Evolutionary conservation across 2,797 vertebrate genomes (phyloP), one percentile per base, ranked within the genome.

Genomic region (Botia almorhae): DNA sequence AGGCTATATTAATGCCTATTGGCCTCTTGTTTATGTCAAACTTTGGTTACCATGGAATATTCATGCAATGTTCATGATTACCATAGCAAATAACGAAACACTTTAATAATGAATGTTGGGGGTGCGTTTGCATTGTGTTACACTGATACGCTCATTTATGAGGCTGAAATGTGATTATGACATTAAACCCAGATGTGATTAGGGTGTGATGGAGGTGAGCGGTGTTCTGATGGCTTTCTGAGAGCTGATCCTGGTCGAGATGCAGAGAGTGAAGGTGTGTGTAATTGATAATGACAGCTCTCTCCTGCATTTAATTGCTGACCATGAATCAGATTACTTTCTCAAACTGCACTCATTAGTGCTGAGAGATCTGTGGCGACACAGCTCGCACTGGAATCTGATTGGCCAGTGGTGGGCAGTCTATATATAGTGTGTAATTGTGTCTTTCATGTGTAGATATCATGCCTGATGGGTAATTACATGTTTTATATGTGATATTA

Each of bases 251-350:
- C 29, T 29, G 69, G 80, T 76, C 86, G 82, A 89, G 89, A 91
- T 87, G 90, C 90, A 87, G 91, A 92, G 92, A 94, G 87, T 92
- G 93, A 94, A 93, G 89, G 90, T 90, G 87, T 85, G 36, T 85
- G 92, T 93, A 94, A 94, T 93, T 93, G 89, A 93, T 93, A 91
- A 91, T 92, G 93, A 93, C 93, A 93, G 91, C 89, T 89, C 89
- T 86, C 91, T 92, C 90, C 89, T 87, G 85, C 86, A 89, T 91
- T 93, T 94, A 94, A 94, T 94, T 94, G 92, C 91, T 92, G 90
- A 87, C 88, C 91, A 92, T 91, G 91, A 93, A 93, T 93, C 93
- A 93, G 92, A 93, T 94, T 94, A 29, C 29, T 93, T 92, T 92
- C 91, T 92, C 90, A 93, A 93, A 94, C 92, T 91, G 90, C 89